Conservation (phyloP, 2,888 invertebrate species). For the Lymantria monacha region DNA sequence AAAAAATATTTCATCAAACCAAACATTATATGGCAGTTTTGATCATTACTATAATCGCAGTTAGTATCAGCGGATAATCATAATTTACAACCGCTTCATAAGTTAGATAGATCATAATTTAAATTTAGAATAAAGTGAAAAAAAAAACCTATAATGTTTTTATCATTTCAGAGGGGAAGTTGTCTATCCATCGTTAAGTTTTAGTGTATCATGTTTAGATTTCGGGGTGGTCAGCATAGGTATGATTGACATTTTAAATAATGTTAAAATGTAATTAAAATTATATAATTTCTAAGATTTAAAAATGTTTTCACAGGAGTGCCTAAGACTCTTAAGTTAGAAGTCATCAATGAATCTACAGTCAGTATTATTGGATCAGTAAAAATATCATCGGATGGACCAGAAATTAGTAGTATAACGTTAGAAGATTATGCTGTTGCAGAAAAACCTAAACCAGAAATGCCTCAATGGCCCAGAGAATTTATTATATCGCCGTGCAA, state of each 20-base stretch:
- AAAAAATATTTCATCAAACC: too few relatives aligned
- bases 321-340: constrained; percentile 64
- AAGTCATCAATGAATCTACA: constrained; percentile 79
- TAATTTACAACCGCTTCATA: too few relatives aligned
- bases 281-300: neutral
- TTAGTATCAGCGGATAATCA: too few relatives aligned
- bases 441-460: constrained; percentile 56
- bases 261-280: neutral
- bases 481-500: constrained; percentile 74
- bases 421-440: constrained; percentile 68
- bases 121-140: too few relatives aligned
- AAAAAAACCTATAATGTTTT: neutral
- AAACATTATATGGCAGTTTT: too few relatives aligned
- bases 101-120: too few relatives aligned
- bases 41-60: too few relatives aligned
- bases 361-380: constrained; percentile 78
- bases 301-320: constrained; percentile 60
- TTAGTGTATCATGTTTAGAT: constrained; percentile 76
- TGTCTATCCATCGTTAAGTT: constrained; percentile 81
- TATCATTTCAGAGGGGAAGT: constrained; percentile 78
- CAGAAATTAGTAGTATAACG: constrained; percentile 73
- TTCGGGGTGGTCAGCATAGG: constrained; percentile 83
- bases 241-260: constrained; percentile 39
- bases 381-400: constrained; percentile 78
- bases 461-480: constrained; percentile 78